Base-by-base conservation (phyloP, 2,113 vertebrate species). In the Tetraodon nigroviridis region DNA sequence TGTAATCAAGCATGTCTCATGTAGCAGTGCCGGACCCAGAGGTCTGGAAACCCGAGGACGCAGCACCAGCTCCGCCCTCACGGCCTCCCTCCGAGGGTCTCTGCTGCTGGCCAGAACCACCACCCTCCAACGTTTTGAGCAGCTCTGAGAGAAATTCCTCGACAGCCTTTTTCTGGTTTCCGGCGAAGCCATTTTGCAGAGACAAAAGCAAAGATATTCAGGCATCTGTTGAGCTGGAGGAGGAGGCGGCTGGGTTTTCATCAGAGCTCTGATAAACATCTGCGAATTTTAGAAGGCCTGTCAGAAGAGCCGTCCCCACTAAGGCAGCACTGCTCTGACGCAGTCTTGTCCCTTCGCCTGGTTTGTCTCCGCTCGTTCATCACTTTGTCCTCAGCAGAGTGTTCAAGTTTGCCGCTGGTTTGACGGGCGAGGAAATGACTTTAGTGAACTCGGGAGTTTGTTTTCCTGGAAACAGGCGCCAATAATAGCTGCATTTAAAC, bases 311-410 rank as follows among this genome's bases (percentile, higher is more conserved):
- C 61, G 44, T 60, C 40, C 69, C 75, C 76, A 79, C 78, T 84
- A 76, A 81, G 79, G 80, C 56, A 60, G 76, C 76, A 53, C 70
- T 84, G 49, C 57, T 53, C 73, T 78, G 73, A 85, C 84, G 76
- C 63, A 41, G 68, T 81, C 81, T 68, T 64, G 70, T 81, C 46
- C 55, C 58, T 68, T 62, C 54, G 61, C 61, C 56, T 62, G 22
- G 63, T 73, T 68, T 7, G 17, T 73, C 78, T 61, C 24, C 24
- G 48, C 45, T 20, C 64, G 70, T 83, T 75, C 45, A 71, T 80
- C 76, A 68, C 41, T 46, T 45, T 46, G 15, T 46, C 44, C 44
- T 46, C 44, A 46, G n/a, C 44, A 12, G 32, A 37, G 32, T 37
- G 10, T 37, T 37, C 32, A 17, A 45, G 44, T 45, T 45, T 17